A percentile compares a stretch with the other conserved stretches of the same genome.
These are phyloP conservation scores for Cyclopterus lumpus DNA, from an alignment of 2,797 vertebrate species.

Conservation along the genomic window DNA sequence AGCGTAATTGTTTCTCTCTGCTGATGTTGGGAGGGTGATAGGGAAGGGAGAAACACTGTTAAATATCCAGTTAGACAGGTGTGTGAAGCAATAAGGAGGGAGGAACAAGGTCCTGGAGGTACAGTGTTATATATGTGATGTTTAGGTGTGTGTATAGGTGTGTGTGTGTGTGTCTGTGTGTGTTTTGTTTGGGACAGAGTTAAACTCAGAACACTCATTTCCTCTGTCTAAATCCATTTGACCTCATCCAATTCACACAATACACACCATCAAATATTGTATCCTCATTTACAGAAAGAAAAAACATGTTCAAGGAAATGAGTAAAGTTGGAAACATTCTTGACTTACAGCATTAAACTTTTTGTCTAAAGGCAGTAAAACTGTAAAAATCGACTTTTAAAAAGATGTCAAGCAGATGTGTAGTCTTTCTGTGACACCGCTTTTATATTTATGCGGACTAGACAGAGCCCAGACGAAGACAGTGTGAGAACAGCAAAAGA, in stretches of 20 bases:
- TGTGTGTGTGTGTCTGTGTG: not conserved
- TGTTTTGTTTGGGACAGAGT: not conserved
- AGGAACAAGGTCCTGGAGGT: constrained; percentile 39
- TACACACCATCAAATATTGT: not conserved
- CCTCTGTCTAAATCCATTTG: constrained; percentile 7
- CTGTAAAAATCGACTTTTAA: constrained; percentile 7
- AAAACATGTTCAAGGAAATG: not conserved
- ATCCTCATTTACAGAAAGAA: not conserved
- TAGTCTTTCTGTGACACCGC: constrained; percentile 25
- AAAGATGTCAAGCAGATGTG: constrained; percentile 32
- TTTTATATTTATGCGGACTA: constrained; percentile 44
- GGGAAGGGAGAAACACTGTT: constrained; percentile 54
- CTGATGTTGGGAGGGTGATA: constrained; percentile 64
- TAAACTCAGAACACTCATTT: not conserved
- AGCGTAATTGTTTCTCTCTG: constrained; percentile 75
- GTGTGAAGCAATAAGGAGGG: constrained; percentile 54
- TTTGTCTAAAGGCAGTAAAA: not conserved
- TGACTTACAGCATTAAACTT: not conserved
- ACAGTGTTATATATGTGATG: constrained; percentile 28
- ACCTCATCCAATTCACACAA: not conserved
- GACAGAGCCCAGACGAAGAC: constrained; percentile 53
- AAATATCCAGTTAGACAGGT: constrained; percentile 70
- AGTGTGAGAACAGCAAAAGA: constrained; percentile 70
- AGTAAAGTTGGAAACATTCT: not conserved
- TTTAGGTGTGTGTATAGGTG: constrained; percentile 3